Evolutionary conservation across 2,888 invertebrate genomes (phyloP).

Genomic region (Byasa hedistus): DNA sequence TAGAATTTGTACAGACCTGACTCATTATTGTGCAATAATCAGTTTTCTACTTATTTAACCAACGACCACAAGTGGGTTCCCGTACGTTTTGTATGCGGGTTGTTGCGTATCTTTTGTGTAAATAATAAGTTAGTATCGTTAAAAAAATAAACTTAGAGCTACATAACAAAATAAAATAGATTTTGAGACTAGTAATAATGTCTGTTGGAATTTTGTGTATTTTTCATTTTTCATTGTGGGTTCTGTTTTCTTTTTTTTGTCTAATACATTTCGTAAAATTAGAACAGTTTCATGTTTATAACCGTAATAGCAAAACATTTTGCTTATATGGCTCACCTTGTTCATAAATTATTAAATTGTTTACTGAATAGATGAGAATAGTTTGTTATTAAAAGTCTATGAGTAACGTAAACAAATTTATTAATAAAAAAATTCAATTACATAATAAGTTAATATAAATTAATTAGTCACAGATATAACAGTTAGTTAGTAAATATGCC

Average conservation of each 20-base stretch:
- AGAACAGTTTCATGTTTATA: background rate
- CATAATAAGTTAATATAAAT: background rate
- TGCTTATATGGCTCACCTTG: background rate
- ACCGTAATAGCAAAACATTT: background rate
- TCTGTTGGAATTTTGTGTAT: too few relatives aligned
- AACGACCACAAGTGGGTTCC: background rate
- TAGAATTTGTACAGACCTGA: background rate
- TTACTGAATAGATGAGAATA: background rate
- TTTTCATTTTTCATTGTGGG: too few relatives aligned
- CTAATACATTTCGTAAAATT: background rate
- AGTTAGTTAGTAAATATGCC: background rate
- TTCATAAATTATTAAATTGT: background rate
- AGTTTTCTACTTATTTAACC: background rate
- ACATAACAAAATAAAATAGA: too few relatives aligned
- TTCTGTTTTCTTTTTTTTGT: too few relatives aligned
- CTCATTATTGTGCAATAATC: background rate
- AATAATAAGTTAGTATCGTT: too few relatives aligned
- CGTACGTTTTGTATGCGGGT: too few relatives aligned
- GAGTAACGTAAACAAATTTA: background rate
- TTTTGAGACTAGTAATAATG: too few relatives aligned
- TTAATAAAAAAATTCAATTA: background rate
- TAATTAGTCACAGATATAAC: background rate
- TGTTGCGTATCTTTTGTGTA: too few relatives aligned
- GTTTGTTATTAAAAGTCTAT: background rate
- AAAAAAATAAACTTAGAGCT: too few relatives aligned